Evolutionary conservation across 2,797 vertebrate genomes (phyloP).

Genomic region (Hippocampus kuda): DNA sequence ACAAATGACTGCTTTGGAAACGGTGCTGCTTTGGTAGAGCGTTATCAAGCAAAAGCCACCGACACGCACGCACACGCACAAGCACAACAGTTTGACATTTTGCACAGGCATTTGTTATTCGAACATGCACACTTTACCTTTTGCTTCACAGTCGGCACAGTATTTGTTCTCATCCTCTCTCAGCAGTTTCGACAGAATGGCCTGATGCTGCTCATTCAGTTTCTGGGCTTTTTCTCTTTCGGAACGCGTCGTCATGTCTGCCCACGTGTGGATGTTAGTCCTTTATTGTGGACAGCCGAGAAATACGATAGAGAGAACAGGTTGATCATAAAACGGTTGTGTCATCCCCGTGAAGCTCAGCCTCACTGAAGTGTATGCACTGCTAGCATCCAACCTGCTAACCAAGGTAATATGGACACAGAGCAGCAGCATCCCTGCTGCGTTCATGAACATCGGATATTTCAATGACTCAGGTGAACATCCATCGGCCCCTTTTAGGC

Average conservation of each 20-base stretch:
- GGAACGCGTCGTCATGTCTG: conserved; percentile 78
- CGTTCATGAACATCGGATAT: conserved; percentile 43
- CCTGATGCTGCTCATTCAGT: conserved; percentile 88
- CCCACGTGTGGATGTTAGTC: conserved; percentile 1
- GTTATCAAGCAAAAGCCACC: not conserved
- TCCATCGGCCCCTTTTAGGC: not conserved
- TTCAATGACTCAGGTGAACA: rapidly evolving
- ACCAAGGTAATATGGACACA: conserved; percentile 21
- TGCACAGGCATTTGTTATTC: not conserved
- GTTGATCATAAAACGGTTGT: conserved; percentile 17
- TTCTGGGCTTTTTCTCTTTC: conserved; percentile 88
- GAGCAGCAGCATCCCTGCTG: conserved; percentile 39
- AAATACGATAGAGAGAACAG: not conserved
- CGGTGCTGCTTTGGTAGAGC: conserved; percentile 8
- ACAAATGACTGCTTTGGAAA: not conserved
- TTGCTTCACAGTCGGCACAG: conserved; percentile 88
- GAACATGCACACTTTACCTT: conserved; percentile 60
- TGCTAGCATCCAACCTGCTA: conserved; percentile 42
- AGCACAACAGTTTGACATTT: not conserved
- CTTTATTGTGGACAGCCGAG: conserved; percentile 1
- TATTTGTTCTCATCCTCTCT: conserved; percentile 83
- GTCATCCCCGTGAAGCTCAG: conserved; percentile 23
- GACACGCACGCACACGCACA: not conserved
- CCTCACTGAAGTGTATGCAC: conserved; percentile 11
- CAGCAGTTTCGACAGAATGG: conserved; percentile 80